Percentiles rank a stretch among this genome's conserved stretches.
Evolutionary conservation across 2,888 invertebrate genomes (phyloP).

Genomic region (Chelonus formosanus): DNA sequence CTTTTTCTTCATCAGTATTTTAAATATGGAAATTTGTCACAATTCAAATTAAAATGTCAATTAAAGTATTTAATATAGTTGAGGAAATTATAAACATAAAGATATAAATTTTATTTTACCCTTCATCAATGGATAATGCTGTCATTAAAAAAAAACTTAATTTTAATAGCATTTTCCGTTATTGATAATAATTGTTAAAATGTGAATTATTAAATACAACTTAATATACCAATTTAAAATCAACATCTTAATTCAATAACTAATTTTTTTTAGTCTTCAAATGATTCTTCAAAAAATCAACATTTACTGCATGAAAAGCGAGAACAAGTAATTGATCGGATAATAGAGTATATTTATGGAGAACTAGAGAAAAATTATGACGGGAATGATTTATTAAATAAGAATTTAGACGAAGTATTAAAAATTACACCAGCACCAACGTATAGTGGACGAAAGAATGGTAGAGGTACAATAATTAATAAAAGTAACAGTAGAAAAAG

Average conservation of each 20-base stretch:
- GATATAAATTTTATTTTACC: too few relatives aligned
- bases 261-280: conserved; percentile 6
- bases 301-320: not conserved
- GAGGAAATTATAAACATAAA: too few relatives aligned
- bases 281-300: not conserved
- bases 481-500: conserved; percentile 30
- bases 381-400: conserved; percentile 30
- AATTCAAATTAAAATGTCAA: too few relatives aligned
- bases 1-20: too few relatives aligned
- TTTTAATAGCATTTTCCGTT: too few relatives aligned
- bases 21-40: too few relatives aligned
- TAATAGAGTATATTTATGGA: conserved; percentile 52
- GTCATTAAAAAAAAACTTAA: too few relatives aligned
- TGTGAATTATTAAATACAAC: too few relatives aligned
- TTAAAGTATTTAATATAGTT: too few relatives aligned
- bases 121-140: too few relatives aligned
- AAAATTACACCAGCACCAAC: conserved; percentile 53
- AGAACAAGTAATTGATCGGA: conserved; percentile 52
- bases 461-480: conserved; percentile 32
- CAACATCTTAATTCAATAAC: not conserved
- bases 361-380: conserved; percentile 45
- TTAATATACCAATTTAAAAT: too few relatives aligned
- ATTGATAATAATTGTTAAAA: too few relatives aligned
- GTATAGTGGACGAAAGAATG: conserved; percentile 43
- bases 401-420: conserved; percentile 49